Conservation (phyloP, 2,888 invertebrate species). For the Nymphalis polychloros region DNA sequence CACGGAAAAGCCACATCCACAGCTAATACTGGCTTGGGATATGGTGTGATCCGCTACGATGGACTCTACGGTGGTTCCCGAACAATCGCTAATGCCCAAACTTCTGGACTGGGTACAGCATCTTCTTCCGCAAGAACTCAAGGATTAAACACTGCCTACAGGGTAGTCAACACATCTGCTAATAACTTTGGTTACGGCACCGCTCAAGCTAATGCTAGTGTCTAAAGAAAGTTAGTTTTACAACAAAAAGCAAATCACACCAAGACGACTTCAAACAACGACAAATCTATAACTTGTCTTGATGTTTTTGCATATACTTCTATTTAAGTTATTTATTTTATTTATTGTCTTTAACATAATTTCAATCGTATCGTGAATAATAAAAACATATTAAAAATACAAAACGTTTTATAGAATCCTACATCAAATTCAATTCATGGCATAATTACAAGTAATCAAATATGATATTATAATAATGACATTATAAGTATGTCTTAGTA, state of each 20-base stretch:
- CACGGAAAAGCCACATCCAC: slow-evolving; percentile 49
- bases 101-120: slow-evolving; percentile 60
- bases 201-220: slow-evolving; percentile 62
- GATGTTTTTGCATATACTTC: slow-evolving; percentile 63
- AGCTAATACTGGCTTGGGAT: slow-evolving; percentile 37
- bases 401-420: slow-evolving; percentile 4
- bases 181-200: slow-evolving; percentile 57
- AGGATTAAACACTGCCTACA: slow-evolving; percentile 56
- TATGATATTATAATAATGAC: not conserved
- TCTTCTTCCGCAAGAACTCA: slow-evolving; percentile 56
- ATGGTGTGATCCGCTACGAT: slow-evolving; percentile 13
- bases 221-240: slow-evolving; percentile 42
- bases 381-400: slow-evolving; percentile 17
- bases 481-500: too few species aligned
- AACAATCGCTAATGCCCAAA: slow-evolving; percentile 54
- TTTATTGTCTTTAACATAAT: slow-evolving; percentile 27
- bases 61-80: slow-evolving; percentile 45
- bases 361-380: slow-evolving; percentile 20
- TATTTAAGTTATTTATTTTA: slow-evolving; percentile 51
- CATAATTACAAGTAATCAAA: not conserved
- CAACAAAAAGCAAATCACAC: slow-evolving; percentile 58
- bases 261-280: slow-evolving; percentile 64
- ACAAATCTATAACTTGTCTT: slow-evolving; percentile 67
- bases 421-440: not conserved
- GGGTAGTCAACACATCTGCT: slow-evolving; percentile 59